These are phyloP conservation scores for Pseudomugil gertrudae DNA, from an alignment of 2,797 vertebrate genomes.

Conservation along the genomic window DNA sequence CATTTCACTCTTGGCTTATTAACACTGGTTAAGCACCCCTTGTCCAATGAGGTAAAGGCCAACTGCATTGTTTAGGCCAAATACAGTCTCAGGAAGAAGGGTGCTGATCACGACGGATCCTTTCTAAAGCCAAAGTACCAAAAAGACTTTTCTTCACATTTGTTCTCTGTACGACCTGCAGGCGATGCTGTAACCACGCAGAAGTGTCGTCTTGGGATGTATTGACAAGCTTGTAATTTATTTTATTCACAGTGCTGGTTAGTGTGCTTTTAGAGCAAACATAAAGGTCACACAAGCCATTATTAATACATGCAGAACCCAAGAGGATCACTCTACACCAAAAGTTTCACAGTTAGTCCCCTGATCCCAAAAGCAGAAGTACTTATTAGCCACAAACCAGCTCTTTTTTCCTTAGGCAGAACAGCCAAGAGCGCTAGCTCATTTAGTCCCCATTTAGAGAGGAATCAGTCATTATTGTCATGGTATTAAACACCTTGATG, in stretches of 20 bases:
- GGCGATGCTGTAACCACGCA: constrained; percentile 5
- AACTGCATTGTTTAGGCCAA: constrained; percentile 50
- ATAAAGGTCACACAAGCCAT: constrained; percentile 51
- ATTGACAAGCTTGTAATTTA: constrained; percentile 16
- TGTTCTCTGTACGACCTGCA: constrained; percentile 5
- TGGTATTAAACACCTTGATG: constrained; percentile 58
- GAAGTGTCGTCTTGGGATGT: background rate
- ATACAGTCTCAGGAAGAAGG: constrained; percentile 31
- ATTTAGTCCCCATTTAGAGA: constrained; percentile 62
- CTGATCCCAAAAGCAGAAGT: constrained; percentile 21
- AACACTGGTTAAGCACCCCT: constrained; percentile 71
- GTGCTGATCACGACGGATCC: constrained; percentile 15
- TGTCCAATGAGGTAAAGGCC: constrained; percentile 61
- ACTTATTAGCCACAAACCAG: constrained; percentile 39
- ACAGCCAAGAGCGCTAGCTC: constrained; percentile 39
- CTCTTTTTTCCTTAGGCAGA: constrained; percentile 33
- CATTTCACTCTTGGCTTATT: constrained; percentile 77
- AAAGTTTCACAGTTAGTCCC: constrained; percentile 42
- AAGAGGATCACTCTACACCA: constrained; percentile 17
- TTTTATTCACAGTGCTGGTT: constrained; percentile 34
- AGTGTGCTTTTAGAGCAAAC: constrained; percentile 28
- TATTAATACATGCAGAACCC: constrained; percentile 40
- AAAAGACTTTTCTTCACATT: background rate
- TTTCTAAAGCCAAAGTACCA: constrained; percentile 22
- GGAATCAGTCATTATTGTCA: constrained; percentile 59